Evolutionary conservation across 2,113 vertebrate genomes (phyloP), one percentile per base, ranked within the genome.

Genomic region (Coryphaenoides rupestris): DNA sequence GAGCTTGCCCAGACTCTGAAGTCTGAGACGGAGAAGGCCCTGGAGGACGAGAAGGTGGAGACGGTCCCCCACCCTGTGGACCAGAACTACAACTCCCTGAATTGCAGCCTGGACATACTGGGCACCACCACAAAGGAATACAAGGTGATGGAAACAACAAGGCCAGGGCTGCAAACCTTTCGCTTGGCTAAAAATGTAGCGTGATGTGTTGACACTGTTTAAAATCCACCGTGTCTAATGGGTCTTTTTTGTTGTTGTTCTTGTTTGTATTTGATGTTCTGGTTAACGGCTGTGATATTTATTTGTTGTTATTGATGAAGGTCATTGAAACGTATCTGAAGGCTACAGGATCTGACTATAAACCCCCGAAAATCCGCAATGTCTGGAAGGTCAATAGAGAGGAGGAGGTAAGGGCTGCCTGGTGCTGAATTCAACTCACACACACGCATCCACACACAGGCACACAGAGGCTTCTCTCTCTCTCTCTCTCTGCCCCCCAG

Each of bases 1-100:
- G 93, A 95, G 79, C 60, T 96, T 40, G 94, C 94, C 47, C 95
- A 98, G 88, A 92, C 90, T 55, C 85, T 98, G 73, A 92, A 97
- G 83, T 89, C 92, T 0, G 89, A 90, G 5, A 90, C 90, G 0
- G 80, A 90, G 66, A 87, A 91, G 64, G 83, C 71, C 53, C 78
- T 40, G 33, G 33, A 91, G 63, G 80, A 91, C 24, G 77, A 90
- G 58, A 89, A 78, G 79, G 65, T 89, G 7, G 87, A 90, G 62
- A 89, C 84, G 10, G 91, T 94, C 0, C 68, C 88, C 26, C 93
- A 97, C 63, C 92, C 89, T 0, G 60, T 92, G 45, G 95, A 98
- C 83, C 89, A 88, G 72, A 85, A 96, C 78, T 97, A 94, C 0
- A 61, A 63, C 60, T 92, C 95, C 46, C 92, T 98, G 19, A 92